Conservation (phyloP, 2,888 invertebrate species). For the Quadroppia sp. region DNA sequence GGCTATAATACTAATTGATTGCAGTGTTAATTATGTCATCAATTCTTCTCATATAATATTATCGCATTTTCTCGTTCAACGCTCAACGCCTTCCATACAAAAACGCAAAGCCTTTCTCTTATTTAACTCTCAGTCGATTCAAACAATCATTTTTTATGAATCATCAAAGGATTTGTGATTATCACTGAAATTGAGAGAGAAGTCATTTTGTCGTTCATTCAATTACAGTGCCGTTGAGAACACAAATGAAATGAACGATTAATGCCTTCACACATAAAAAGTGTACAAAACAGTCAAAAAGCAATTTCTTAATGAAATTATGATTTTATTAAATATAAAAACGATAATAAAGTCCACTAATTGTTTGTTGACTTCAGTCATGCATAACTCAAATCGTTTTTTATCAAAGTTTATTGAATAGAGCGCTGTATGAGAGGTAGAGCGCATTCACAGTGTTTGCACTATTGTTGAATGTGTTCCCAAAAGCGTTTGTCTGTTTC, state of each 20-base stretch:
- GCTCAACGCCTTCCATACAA: conserved; percentile 20
- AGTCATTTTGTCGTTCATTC: background rate
- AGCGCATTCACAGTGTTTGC: conserved; percentile 7
- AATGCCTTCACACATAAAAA: background rate
- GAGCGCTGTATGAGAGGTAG: background rate
- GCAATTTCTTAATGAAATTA: conserved; percentile 2
- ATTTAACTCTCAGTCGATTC: background rate
- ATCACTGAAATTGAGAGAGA: background rate
- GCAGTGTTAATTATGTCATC: conserved; percentile 27
- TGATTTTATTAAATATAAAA: background rate
- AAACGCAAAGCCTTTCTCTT: background rate
- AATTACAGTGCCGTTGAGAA: background rate
- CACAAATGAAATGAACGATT: background rate
- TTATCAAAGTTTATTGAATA: background rate
- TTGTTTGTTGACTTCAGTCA: background rate
- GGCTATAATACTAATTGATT: conserved; percentile 34
- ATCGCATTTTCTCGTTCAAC: conserved; percentile 7
- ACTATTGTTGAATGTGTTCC: conserved; percentile 15
- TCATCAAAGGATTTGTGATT: background rate
- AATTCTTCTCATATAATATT: conserved; percentile 26
- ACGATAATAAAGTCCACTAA: background rate
- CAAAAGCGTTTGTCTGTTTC: conserved; percentile 23
- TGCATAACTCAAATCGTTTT: conserved; percentile 10
- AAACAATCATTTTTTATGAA: conserved; percentile 16
- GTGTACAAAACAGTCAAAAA: background rate